phyloP scores from a whole-genome alignment of 2,797 vertebrate genomes.

The Lithobates pipiens region DNA sequence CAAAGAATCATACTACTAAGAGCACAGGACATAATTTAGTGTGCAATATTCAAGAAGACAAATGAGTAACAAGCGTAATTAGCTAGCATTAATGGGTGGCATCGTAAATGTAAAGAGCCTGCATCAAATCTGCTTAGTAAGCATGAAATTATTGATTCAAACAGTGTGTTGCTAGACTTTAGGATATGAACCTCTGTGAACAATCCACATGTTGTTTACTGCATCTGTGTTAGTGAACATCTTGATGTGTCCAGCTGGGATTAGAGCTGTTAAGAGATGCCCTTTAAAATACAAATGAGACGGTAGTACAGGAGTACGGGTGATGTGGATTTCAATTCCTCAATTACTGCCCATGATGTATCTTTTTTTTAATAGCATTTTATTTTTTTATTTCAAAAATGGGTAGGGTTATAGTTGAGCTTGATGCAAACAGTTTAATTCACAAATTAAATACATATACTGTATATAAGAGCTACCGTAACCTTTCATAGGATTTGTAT shows the following conservation, averaged over 20 bases:
- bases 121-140: conserved; percentile 34
- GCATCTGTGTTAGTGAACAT: not conserved
- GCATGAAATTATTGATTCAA: conserved; percentile 41
- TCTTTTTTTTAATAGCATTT: no score
- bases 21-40: conserved; percentile 53
- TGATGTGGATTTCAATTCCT: no score
- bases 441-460: no score
- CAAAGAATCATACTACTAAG: conserved; percentile 40
- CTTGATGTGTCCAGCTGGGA: not conserved
- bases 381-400: no score
- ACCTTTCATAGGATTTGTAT: no score
- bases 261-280: not conserved
- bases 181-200: not conserved
- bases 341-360: no score
- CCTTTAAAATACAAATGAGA: no score
- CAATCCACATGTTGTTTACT: not conserved
- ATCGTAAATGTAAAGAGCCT: conserved; percentile 42
- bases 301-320: no score
- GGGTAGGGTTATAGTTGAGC: no score
- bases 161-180: not conserved
- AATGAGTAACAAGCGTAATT: conserved; percentile 55
- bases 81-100: conserved; percentile 50
- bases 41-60: conserved; percentile 14
- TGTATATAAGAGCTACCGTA: no score
- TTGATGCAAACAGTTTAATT: no score